These are phyloP conservation scores for Phyllopteryx taeniolatus DNA, from an alignment of 2,113 vertebrate genomes.

Conservation along the genomic window DNA sequence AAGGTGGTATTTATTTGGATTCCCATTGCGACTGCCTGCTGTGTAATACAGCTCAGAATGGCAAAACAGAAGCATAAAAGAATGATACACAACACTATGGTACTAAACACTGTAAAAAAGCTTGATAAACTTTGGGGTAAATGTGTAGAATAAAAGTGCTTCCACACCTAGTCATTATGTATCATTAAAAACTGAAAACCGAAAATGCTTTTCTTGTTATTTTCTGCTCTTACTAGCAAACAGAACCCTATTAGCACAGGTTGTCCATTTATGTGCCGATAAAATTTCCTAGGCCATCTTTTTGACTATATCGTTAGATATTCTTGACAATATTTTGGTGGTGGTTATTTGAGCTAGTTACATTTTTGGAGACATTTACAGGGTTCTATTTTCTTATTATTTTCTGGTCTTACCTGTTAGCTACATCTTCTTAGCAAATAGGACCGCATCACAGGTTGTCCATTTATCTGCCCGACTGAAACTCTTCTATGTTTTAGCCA, in stretches of 20 bases:
- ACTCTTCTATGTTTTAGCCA: no score
- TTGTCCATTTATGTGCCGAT: background rate
- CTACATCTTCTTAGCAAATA: background rate
- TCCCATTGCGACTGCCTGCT: constrained; percentile 4
- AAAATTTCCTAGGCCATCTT: background rate
- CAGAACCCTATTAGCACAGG: background rate
- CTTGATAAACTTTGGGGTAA: background rate
- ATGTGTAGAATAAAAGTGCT: background rate
- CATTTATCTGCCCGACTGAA: background rate
- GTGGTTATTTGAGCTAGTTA: background rate
- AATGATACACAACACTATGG: background rate
- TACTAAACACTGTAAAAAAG: background rate
- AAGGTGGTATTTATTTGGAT: constrained; percentile 21
- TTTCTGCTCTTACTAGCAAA: no score
- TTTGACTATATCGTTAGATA: background rate
- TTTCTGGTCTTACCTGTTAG: background rate
- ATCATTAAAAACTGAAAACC: background rate
- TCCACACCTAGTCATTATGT: background rate
- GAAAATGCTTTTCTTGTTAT: no score
- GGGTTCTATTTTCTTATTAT: background rate
- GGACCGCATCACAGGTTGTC: background rate
- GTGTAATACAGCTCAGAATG: background rate
- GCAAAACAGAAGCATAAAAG: background rate
- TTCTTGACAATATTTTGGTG: background rate
- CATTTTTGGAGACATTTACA: background rate